Conservation (phyloP, 1,140 invertebrate genomes). For the Phenacoccus solenopsis region DNA sequence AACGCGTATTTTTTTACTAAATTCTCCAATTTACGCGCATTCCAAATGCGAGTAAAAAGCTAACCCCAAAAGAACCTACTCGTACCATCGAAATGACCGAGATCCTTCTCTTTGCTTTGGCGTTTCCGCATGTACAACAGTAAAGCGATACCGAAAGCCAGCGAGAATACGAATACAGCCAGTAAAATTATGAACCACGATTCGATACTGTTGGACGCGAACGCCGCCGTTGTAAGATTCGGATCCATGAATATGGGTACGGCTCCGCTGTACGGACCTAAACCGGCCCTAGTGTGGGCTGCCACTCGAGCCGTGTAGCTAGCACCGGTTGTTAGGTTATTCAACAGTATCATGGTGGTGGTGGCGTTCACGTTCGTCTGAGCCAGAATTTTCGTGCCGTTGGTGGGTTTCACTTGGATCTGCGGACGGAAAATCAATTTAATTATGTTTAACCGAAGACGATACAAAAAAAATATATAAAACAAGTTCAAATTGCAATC, state of each 20-base stretch:
- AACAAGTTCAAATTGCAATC: too few relatives aligned
- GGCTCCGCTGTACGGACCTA: constrained; percentile 52
- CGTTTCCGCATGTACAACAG: constrained; percentile 48
- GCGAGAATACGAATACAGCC: constrained; percentile 49
- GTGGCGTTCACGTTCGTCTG: constrained; percentile 59
- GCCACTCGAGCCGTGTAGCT: constrained; percentile 60
- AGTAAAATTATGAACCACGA: constrained; percentile 65
- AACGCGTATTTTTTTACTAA: not conserved
- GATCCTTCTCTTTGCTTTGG: constrained; percentile 36
- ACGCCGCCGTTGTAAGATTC: constrained; percentile 19
- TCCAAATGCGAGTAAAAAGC: not conserved
- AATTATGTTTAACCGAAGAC: too few relatives aligned
- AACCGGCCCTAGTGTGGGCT: constrained; percentile 53
- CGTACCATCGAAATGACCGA: constrained; percentile 27
- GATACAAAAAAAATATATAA: constrained; percentile 19
- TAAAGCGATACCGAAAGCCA: constrained; percentile 44
- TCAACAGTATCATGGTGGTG: constrained; percentile 53
- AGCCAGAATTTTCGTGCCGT: constrained; percentile 47
- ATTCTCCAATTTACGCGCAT: not conserved
- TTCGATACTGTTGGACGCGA: constrained; percentile 33
- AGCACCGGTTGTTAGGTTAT: constrained; percentile 55
- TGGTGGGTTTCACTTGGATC: constrained; percentile 51
- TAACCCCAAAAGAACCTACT: not conserved
- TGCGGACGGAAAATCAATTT: too few relatives aligned
- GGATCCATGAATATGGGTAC: constrained; percentile 48